Percentiles rank a stretch among this genome's conserved stretches.
These are phyloP conservation scores for Scaptomyza tumidula DNA, from an alignment of 2,888 invertebrate species.

Conservation along the genomic window DNA sequence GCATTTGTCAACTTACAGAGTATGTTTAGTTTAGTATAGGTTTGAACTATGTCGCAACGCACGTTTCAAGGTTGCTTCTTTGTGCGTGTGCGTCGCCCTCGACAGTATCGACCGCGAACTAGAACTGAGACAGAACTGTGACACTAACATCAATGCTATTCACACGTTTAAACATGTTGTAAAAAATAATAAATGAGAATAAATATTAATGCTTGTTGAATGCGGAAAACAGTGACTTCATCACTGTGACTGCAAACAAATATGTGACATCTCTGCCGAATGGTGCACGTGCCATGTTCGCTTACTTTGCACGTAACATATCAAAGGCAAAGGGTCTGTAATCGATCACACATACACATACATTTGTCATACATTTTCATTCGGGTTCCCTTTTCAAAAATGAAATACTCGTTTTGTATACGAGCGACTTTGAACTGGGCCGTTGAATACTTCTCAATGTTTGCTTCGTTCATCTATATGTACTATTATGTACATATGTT, in stretches of 20 bases:
- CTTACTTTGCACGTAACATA: conserved; percentile 59
- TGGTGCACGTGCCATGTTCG: conserved; percentile 65
- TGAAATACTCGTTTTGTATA: conserved; percentile 15
- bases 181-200: neutral
- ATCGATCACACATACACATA: conserved; percentile 43
- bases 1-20: neutral
- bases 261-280: conserved; percentile 27
- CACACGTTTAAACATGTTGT: neutral
- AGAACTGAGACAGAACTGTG: conserved; percentile 19
- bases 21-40: neutral
- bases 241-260: neutral
- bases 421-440: conserved; percentile 68
- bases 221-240: neutral
- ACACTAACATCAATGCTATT: conserved; percentile 14
- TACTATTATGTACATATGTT: neutral
- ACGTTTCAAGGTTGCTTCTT: conserved; percentile 57
- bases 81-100: conserved; percentile 46
- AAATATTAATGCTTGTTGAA: neutral
- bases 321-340: conserved; percentile 55
- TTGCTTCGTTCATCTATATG: conserved; percentile 3
- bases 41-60: conserved; percentile 23
- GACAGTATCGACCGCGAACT: conserved; percentile 13
- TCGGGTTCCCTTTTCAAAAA: conserved; percentile 13
- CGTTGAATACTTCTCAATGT: conserved; percentile 55
- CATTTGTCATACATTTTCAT: neutral